Conservation (phyloP, 1,140 invertebrate species). For the Bombus waltoni region DNA sequence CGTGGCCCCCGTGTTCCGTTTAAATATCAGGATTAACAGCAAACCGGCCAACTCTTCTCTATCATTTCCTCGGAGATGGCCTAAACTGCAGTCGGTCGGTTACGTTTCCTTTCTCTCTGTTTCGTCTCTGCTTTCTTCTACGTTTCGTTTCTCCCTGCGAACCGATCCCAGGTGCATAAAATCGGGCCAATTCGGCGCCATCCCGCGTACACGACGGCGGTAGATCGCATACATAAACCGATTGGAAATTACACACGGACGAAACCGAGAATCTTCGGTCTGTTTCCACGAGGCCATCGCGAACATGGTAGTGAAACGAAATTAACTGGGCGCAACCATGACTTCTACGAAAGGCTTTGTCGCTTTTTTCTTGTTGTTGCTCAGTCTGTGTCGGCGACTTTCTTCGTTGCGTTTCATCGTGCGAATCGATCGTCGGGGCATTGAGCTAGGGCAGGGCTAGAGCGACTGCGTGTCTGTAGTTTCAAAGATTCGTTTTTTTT, state of each 20-base stretch:
- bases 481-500: slow-evolving; percentile 21
- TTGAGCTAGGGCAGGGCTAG: background rate
- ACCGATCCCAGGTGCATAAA: slow-evolving; percentile 62
- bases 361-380: background rate
- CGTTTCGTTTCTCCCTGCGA: slow-evolving; percentile 1
- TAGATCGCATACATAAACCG: slow-evolving; percentile 41
- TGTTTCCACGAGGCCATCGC: slow-evolving; percentile 24
- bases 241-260: slow-evolving; percentile 65
- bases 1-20: slow-evolving; percentile 63
- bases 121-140: background rate
- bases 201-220: slow-evolving; percentile 4
- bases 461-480: background rate
- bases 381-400: slow-evolving; percentile 48
- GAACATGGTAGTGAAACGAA: slow-evolving; percentile 65
- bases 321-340: slow-evolving; percentile 51
- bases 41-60: slow-evolving; percentile 57
- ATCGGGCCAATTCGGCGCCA: slow-evolving; percentile 23
- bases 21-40: slow-evolving; percentile 73
- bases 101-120: slow-evolving; percentile 61
- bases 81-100: slow-evolving; percentile 52
- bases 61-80: slow-evolving; percentile 68
- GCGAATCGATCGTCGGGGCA: background rate
- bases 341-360: slow-evolving; percentile 10
- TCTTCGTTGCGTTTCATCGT: slow-evolving; percentile 30
- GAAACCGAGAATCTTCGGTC: slow-evolving; percentile 68